Base-by-base conservation (phyloP, 1,140 invertebrate genomes). In the Plectus sambesii region DNA sequence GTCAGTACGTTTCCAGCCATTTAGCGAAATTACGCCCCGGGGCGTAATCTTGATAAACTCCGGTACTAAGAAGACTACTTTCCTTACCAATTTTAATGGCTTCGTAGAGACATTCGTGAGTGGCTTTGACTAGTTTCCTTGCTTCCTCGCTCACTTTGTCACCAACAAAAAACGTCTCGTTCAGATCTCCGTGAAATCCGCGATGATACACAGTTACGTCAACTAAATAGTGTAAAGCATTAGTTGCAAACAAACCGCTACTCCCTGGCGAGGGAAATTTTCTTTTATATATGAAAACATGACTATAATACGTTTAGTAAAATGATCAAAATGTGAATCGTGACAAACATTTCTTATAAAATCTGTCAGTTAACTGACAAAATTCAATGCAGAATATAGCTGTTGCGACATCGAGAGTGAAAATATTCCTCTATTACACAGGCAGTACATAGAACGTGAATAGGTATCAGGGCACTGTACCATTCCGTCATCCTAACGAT, bases 191-290 rank as follows among this genome's bases (percentile, higher is more conserved):
- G 71, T 99, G 94, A 74, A 87, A 99, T 6, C 84, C 90, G 42
- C 80, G 78, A 69, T 99, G 89, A 74, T 89, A 99, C 0, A 96
- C 89, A 22, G 93, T 97, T 3, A 99, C 84, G 73, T 99, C 93
- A 55, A 99, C 89, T 84, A 49, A 35, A 64, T 70, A 66, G 51
- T 49, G 56, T 56, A 58, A 48, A 9, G 35, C 42, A 30, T 47
- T 36, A 29, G 25, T 12, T 17, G 20, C 20, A 52, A 62, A 1
- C 42, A 15, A 27, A 30, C 23, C 23, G 36, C 15, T 44, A 23
- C 8, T 49, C 6, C 39, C 30, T 8, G 9, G 17, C 9, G 12
- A 40, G 9, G 39, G 15, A 40, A 40, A 40, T 40, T 8, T 40
- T 40, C 30, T 40, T 40, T 40, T 17, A 9, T 40, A 17, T 40